Conservation (phyloP, 2,797 vertebrate species). For the Silurus aristotelis region DNA sequence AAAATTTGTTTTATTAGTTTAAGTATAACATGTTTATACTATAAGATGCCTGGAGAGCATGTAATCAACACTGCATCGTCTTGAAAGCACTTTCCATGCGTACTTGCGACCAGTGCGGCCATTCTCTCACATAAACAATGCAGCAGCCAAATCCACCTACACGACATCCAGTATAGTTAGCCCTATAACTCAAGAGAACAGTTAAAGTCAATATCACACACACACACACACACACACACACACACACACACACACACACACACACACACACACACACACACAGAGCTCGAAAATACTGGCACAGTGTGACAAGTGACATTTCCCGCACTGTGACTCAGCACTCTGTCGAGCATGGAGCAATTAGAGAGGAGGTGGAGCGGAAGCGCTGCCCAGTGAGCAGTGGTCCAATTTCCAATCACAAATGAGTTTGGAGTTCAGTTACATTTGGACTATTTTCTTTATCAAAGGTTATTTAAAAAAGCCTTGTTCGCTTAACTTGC, state of each 20-base stretch:
- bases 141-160: conserved; percentile 6
- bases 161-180: not conserved
- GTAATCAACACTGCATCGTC: not conserved
- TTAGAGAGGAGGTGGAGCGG: conserved; percentile 35
- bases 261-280: conserved; percentile 16
- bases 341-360: conserved; percentile 33
- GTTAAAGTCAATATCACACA: not conserved
- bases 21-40: not conserved
- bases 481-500: conserved; percentile 1
- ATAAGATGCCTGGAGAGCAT: not conserved
- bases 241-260: not conserved
- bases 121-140: not conserved
- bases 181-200: not conserved
- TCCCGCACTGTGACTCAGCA: conserved; percentile 43
- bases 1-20: not conserved
- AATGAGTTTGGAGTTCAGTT: not conserved
- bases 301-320: conserved; percentile 37
- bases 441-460: not conserved
- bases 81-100: no score
- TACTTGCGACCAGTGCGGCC: no score
- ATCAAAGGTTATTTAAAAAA: not conserved
- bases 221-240: not conserved
- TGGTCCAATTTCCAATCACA: not conserved
- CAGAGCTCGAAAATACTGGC: conserved; percentile 19
- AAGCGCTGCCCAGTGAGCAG: not conserved